Evolutionary conservation across 1,140 invertebrate genomes (phyloP).

Genomic region (Myzus persicae): DNA sequence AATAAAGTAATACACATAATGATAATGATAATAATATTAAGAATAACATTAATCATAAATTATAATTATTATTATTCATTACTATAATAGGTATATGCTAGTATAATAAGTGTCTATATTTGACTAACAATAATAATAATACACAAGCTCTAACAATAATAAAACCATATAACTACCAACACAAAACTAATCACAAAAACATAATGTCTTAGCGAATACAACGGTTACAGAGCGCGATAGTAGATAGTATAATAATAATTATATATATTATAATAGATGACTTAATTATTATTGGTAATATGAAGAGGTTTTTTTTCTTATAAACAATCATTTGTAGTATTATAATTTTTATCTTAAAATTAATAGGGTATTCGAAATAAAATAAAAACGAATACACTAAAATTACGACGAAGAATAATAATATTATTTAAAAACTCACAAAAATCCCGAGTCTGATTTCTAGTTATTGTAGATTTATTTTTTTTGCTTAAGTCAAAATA

Average conservation of each 20-base stretch:
- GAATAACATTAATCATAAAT: background rate
- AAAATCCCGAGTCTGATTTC: background rate
- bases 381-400: background rate
- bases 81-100: conserved; percentile 23
- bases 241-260: background rate
- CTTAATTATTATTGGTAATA: conserved; percentile 9
- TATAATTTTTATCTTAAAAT: background rate
- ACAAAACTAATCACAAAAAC: conserved; percentile 31
- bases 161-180: conserved; percentile 37
- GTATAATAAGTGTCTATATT: conserved; percentile 39
- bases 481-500: background rate
- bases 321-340: background rate
- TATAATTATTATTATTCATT: conserved; percentile 2
- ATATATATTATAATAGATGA: background rate
- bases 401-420: conserved; percentile 8
- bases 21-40: conserved; percentile 34
- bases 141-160: conserved; percentile 31
- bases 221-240: conserved; percentile 2
- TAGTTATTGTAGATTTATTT: conserved; percentile 24
- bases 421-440: background rate
- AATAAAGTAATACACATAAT: conserved; percentile 10
- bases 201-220: background rate
- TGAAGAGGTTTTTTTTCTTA: background rate
- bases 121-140: conserved; percentile 46
- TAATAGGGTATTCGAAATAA: background rate